Percentiles rank a stretch among this genome's conserved stretches.
Conservation (phyloP, 2,797 vertebrate species). For the Acropternis orthonyx region DNA sequence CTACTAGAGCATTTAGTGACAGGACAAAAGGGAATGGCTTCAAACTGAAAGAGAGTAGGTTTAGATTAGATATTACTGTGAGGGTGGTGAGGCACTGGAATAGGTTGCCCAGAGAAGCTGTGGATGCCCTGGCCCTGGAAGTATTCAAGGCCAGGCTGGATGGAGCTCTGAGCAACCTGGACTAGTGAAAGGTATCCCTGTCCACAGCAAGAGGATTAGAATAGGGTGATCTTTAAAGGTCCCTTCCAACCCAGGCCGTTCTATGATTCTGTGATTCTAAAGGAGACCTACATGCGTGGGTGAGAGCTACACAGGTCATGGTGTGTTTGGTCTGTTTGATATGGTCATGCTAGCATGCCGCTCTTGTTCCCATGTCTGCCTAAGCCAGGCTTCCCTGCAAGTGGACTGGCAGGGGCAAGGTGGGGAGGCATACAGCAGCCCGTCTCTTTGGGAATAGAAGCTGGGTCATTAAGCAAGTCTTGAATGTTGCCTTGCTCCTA, state of each 20-base stretch:
- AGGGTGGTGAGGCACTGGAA: background rate
- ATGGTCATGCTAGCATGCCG: background rate
- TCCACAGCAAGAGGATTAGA: background rate
- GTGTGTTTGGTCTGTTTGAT: background rate
- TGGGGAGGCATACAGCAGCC: background rate
- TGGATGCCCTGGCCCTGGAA: background rate
- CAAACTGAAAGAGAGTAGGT: background rate
- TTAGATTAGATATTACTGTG: background rate
- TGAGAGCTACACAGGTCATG: background rate
- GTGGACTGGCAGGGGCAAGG: background rate
- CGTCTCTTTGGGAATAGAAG: background rate
- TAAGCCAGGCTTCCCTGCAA: background rate
- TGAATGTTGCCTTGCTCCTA: background rate
- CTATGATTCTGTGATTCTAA: background rate
- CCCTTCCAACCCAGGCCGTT: background rate
- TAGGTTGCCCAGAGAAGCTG: background rate
- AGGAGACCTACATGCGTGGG: background rate
- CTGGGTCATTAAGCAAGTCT: background rate
- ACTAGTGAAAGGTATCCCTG: background rate
- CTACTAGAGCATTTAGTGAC: background rate
- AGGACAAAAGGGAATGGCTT: background rate
- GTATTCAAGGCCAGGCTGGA: background rate
- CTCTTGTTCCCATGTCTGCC: background rate
- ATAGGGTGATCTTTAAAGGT: background rate
- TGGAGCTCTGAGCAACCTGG: background rate